Conservation (phyloP, 2,797 vertebrate species). For the Parauchenoglanis punctatus region DNA sequence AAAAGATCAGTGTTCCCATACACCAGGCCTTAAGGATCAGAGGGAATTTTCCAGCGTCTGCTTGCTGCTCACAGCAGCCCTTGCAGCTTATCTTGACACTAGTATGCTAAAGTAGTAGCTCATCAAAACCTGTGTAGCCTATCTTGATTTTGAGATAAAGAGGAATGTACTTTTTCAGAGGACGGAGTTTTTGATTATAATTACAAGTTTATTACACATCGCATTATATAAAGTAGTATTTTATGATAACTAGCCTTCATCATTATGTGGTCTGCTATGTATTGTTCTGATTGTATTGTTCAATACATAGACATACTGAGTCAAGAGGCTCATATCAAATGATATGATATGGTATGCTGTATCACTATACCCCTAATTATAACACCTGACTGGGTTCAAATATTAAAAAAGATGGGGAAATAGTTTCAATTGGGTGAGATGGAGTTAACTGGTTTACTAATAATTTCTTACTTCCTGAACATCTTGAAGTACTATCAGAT, state of each 20-base stretch:
- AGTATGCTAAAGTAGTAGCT: not conserved
- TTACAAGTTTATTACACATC: not conserved
- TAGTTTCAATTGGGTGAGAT: constrained; percentile 50
- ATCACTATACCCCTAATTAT: not conserved
- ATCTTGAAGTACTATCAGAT: constrained; percentile 59
- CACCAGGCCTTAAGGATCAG: not conserved
- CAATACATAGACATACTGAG: not conserved
- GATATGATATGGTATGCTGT: not conserved
- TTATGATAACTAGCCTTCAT: not conserved
- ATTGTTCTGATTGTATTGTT: not conserved
- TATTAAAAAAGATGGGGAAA: constrained; percentile 21
- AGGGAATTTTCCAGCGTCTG: not conserved
- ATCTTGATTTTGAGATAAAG: not conserved
- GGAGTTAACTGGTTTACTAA: constrained; percentile 54
- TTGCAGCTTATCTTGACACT: not conserved
- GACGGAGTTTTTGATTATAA: not conserved
- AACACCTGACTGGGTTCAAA: constrained; percentile 17
- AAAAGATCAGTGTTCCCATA: not conserved
- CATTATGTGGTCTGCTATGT: not conserved
- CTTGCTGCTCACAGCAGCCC: not conserved
- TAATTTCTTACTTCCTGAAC: constrained; percentile 55
- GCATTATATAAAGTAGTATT: not conserved
- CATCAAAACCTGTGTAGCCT: not conserved
- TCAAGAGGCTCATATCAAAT: not conserved
- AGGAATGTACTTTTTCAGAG: not conserved